Evolutionary conservation across 2,113 vertebrate genomes (phyloP).

Genomic region (Talpa occidentalis): DNA sequence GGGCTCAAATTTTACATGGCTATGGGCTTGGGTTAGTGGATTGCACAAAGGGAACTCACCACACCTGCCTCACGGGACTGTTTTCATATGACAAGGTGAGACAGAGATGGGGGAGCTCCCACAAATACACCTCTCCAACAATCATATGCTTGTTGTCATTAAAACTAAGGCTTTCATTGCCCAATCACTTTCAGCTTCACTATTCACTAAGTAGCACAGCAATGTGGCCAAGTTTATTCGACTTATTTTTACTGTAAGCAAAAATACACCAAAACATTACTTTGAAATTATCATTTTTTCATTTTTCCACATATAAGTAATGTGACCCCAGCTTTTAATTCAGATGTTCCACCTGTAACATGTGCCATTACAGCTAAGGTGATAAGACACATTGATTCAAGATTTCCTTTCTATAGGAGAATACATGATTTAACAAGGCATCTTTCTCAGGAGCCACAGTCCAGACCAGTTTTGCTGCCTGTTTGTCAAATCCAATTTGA

Average conservation of each 20-base stretch:
- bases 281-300: background rate
- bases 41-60: slow-evolving; percentile 4
- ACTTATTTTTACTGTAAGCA: background rate
- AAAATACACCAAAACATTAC: background rate
- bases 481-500: slow-evolving; percentile 19
- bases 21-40: background rate
- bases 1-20: background rate
- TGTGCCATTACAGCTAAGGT: background rate
- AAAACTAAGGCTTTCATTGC: background rate
- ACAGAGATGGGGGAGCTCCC: background rate
- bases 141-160: background rate
- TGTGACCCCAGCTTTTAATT: background rate
- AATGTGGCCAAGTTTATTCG: background rate
- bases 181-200: background rate
- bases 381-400: background rate
- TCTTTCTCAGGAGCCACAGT: background rate
- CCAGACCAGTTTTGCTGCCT: background rate
- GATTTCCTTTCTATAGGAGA: background rate
- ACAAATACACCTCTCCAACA: background rate
- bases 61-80: background rate
- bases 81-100: background rate
- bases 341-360: background rate
- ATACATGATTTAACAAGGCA: background rate
- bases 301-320: background rate
- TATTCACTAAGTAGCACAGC: background rate